A percentile compares a stretch with the other conserved stretches of the same genome.
Conservation (phyloP, 1,140 invertebrate species). For the Cheumatopsyche charites region DNA sequence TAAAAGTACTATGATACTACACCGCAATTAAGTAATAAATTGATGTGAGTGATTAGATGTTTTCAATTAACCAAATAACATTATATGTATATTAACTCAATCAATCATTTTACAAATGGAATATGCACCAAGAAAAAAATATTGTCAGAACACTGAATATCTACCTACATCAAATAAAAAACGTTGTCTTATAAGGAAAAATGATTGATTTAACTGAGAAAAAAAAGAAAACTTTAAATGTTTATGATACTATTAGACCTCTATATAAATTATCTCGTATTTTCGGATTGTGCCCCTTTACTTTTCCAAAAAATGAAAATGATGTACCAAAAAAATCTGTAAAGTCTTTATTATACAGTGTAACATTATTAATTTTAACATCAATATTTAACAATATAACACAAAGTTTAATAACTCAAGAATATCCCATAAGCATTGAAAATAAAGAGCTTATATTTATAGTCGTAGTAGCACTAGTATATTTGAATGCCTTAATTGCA, state of each 20-base stretch:
- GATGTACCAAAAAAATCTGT: conserved; percentile 1
- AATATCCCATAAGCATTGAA: neutral
- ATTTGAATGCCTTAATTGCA: neutral
- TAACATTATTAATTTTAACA: neutral
- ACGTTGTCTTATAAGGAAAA: too few species aligned
- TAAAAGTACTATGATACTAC: too few species aligned
- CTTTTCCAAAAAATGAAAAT: conserved; percentile 1
- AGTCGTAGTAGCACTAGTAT: neutral
- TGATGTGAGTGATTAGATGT: too few species aligned
- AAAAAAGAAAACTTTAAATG: neutral
- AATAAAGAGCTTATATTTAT: neutral
- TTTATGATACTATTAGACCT: neutral
- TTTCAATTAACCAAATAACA: neutral
- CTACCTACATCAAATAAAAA: neutral
- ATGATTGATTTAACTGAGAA: neutral
- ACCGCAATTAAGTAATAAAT: too few species aligned
- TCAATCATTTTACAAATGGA: neutral
- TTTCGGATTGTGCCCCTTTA: neutral
- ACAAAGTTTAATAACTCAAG: neutral
- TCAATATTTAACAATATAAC: neutral
- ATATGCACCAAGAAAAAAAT: too few species aligned
- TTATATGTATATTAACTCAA: neutral
- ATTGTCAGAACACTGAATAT: too few species aligned
- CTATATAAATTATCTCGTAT: neutral
- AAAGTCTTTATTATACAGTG: neutral